Conservation (phyloP, 2,113 vertebrate species). For the Hylia prasina region DNA sequence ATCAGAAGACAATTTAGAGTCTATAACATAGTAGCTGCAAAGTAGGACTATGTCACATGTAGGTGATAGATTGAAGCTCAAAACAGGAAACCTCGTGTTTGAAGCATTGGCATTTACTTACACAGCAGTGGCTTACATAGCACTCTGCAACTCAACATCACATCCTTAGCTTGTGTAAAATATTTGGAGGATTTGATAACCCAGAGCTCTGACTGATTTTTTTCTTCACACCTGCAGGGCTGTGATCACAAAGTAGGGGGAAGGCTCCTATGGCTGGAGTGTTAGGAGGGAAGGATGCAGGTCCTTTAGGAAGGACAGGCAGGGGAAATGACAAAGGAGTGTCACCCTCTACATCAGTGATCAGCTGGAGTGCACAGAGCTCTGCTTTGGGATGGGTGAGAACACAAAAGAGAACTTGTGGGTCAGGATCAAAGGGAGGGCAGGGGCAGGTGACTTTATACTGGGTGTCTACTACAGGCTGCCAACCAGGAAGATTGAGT, state of each 20-base stretch:
- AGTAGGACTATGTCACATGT: neutral
- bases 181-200: neutral
- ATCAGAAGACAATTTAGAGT: neutral
- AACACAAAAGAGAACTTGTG: neutral
- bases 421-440: neutral
- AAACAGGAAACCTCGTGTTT: neutral
- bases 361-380: neutral
- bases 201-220: neutral
- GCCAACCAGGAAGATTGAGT: accelerated
- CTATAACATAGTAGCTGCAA: neutral
- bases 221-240: neutral
- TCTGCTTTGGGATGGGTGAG: neutral
- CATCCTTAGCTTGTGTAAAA: neutral
- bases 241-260: neutral
- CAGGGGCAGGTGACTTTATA: neutral
- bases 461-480: neutral
- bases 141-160: neutral
- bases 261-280: neutral
- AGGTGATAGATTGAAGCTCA: neutral
- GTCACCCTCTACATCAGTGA: neutral
- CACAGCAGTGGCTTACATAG: neutral
- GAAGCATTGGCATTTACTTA: neutral
- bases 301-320: neutral
- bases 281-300: neutral
- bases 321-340: accelerated